Conservation (phyloP, 2,888 invertebrate genomes). For the Autographa gamma region DNA sequence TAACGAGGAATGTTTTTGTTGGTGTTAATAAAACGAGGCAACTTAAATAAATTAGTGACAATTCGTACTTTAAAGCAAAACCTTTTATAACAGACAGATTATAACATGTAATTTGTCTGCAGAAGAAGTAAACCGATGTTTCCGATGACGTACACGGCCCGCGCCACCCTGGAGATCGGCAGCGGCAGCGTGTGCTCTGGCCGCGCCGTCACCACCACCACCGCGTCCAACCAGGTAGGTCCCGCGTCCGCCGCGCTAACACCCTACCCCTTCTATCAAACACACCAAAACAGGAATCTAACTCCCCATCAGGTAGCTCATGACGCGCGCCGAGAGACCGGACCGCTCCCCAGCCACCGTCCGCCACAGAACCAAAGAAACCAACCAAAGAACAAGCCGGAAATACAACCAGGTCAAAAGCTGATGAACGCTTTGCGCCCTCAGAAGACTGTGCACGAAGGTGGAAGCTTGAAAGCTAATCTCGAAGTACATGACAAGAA, state of each 20-base stretch:
- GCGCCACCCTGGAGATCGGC: slow-evolving; percentile 87
- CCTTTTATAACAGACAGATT: neutral
- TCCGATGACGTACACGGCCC: slow-evolving; percentile 87
- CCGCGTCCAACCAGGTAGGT: slow-evolving; percentile 88
- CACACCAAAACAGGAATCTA: slow-evolving; percentile 29
- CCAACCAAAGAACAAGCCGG: slow-evolving; percentile 9
- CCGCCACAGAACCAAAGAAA: slow-evolving; percentile 19
- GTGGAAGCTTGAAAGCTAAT: slow-evolving; percentile 55
- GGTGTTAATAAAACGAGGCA: too few species aligned
- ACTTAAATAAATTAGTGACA: neutral
- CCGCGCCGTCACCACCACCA: slow-evolving; percentile 87
- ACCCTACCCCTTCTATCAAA: slow-evolving; percentile 17
- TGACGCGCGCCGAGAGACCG: neutral
- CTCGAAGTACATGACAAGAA: neutral
- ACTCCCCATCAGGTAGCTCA: slow-evolving; percentile 64
- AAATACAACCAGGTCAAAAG: slow-evolving; percentile 50
- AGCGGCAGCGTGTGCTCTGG: slow-evolving; percentile 85
- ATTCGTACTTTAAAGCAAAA: neutral
- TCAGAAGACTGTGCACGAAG: slow-evolving; percentile 34
- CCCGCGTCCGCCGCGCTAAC: slow-evolving; percentile 52
- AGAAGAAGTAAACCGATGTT: slow-evolving; percentile 84
- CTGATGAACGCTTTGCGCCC: slow-evolving; percentile 63
- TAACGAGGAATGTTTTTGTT: neutral
- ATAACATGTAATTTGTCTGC: slow-evolving; percentile 66
- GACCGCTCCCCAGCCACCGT: neutral